phyloP scores from a whole-genome alignment of 2,888 invertebrate genomes.

The Ennomos fuscantarius region DNA sequence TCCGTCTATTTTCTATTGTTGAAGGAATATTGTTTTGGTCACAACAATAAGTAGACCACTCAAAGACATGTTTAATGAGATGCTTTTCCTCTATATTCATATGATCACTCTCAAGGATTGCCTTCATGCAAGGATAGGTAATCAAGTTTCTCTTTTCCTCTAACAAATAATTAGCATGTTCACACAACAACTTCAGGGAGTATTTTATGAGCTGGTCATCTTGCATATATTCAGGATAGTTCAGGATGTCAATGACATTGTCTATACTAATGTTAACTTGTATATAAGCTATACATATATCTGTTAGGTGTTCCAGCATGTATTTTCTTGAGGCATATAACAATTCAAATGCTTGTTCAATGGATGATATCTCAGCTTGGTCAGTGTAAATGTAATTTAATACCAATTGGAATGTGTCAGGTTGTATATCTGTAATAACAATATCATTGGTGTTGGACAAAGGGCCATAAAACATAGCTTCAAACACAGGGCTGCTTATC shows the following conservation, averaged over 20 bases:
- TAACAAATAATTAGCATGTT: constrained; percentile 83
- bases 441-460: constrained; percentile 80
- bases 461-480: constrained; percentile 88
- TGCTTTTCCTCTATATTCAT: constrained; percentile 82
- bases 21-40: constrained; percentile 65
- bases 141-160: constrained; percentile 77
- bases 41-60: constrained; percentile 84
- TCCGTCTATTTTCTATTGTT: constrained; percentile 73
- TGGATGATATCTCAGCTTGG: constrained; percentile 78
- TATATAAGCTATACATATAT: constrained; percentile 82
- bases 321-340: constrained; percentile 88
- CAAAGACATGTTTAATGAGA: constrained; percentile 80
- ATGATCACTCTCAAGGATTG: constrained; percentile 77
- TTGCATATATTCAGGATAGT: constrained; percentile 86
- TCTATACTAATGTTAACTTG: constrained; percentile 82
- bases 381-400: constrained; percentile 87
- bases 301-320: constrained; percentile 81
- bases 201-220: constrained; percentile 79
- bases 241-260: constrained; percentile 85
- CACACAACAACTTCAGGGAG: constrained; percentile 83
- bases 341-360: constrained; percentile 86
- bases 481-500: constrained; percentile 88
- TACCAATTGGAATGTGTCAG: constrained; percentile 85
- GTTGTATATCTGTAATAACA: constrained; percentile 84
- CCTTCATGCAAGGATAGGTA: constrained; percentile 75